Conservation (phyloP, 2,113 vertebrate genomes). For the Microtus ochrogaster region DNA sequence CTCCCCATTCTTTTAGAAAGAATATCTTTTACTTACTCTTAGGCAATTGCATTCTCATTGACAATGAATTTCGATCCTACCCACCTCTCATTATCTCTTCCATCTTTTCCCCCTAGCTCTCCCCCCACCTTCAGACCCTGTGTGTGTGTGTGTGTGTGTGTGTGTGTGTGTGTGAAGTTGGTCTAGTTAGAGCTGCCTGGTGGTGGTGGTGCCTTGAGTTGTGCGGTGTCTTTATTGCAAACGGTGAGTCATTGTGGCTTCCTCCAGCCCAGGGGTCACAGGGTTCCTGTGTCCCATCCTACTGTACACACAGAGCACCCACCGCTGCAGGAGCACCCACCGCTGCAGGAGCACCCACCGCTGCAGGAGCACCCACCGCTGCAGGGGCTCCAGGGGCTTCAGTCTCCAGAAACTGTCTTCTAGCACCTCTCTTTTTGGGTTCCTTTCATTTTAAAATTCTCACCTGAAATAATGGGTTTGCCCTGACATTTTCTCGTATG, state of each 20-base stretch:
- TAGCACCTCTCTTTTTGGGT: not conserved
- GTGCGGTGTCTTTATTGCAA: not conserved
- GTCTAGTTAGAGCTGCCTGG: not conserved
- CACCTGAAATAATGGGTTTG: not conserved
- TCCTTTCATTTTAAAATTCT: not conserved
- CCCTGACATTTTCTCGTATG: not conserved
- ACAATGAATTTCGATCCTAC: not conserved
- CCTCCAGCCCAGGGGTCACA: not conserved
- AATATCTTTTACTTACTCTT: not conserved
- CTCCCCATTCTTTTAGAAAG: not conserved
- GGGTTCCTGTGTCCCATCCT: not conserved
- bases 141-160: too few relatives aligned
- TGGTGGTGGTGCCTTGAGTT: not conserved
- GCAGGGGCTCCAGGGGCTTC: not conserved
- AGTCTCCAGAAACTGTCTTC: not conserved
- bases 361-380: too few relatives aligned
- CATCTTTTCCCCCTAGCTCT: not conserved
- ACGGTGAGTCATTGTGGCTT: not conserved
- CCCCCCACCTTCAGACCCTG: not conserved
- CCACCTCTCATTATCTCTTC: not conserved
- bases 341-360: too few relatives aligned
- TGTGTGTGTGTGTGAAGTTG: not conserved
- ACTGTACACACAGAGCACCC: too few relatives aligned
- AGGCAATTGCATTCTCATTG: not conserved
- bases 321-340: not conserved